phyloP scores from a whole-genome alignment of 2,888 invertebrate species.

The Eupeodes latifasciatus region DNA sequence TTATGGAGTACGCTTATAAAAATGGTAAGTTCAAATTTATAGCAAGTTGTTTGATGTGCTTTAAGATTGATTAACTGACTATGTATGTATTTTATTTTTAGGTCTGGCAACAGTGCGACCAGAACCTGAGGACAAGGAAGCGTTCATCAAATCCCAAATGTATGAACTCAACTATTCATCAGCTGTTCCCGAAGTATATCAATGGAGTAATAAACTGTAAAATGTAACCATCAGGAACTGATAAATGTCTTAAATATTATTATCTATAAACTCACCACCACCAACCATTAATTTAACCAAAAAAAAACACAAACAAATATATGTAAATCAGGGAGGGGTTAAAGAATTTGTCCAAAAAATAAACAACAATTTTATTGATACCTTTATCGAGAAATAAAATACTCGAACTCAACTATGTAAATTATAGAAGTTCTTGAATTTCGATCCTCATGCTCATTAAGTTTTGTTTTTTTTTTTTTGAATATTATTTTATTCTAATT shows the following conservation, averaged over 20 bases:
- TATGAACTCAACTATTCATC: conserved; percentile 90
- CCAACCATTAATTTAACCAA: conserved; percentile 54
- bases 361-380: conserved; percentile 43
- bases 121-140: conserved; percentile 89
- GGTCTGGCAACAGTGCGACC: conserved; percentile 92
- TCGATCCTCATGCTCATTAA: conserved; percentile 31
- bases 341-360: conserved; percentile 23
- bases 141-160: conserved; percentile 92
- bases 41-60: neutral
- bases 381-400: conserved; percentile 9
- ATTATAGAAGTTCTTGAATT: neutral
- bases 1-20: conserved; percentile 93
- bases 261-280: conserved; percentile 30
- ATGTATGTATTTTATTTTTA: conserved; percentile 81
- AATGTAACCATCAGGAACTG: neutral
- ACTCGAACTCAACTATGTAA: neutral
- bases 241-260: neutral
- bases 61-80: no score
- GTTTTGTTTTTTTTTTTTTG: conserved; percentile 6
- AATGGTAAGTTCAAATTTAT: conserved; percentile 85
- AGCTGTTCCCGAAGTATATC: conserved; percentile 87
- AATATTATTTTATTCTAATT: conserved; percentile 7
- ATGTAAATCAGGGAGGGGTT: conserved; percentile 13
- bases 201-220: conserved; percentile 85
- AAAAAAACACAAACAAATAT: conserved; percentile 38